Evolutionary conservation across 2,797 vertebrate genomes (phyloP), one percentile per base, ranked within the genome.

Genomic region (Cuculus canorus): DNA sequence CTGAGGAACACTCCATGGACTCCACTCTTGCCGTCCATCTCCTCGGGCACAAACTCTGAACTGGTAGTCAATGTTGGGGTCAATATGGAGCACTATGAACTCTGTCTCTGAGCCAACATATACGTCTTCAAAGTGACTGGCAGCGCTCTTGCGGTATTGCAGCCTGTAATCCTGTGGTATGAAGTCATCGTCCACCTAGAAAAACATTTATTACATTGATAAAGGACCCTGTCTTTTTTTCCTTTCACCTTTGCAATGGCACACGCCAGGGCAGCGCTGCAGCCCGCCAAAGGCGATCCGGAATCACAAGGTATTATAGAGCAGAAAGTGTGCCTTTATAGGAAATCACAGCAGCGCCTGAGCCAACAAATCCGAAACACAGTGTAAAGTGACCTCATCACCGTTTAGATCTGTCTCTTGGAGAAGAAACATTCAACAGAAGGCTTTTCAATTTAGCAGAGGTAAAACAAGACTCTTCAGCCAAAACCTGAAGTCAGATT

Each of bases 11-110:
- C 99, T 99, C 99, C 99, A 99, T 0, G 99, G 99, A 92, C 99
- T 99, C 99, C 99, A 99, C 96, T 99, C 99, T 15, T 99, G 99
- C 23, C 98, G 98, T 2, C 99, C 99, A 13, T 99, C 99, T 32
- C 99, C 99, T 11, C 99, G 98, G 14, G 99, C 99, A 7, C 99
- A 99, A 37, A 99, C 99, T 56, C 99, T 97, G 98, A 99, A 99
- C 97, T 98, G 98, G 86, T 99, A 99, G 66, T 99, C 98, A 0
- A 98, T 96, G 35, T 99, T 97, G 5, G 99, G 98, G 96, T 99
- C 99, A 17, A 99, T 97, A 59, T 99, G 99, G 35, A 99, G 97
- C 18, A 99, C 99, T 59, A 99, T 97, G 95, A 99, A 99, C 96
- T 99, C 99, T 0, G 96, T 97, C 72, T 99, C 99, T 1, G 98